These are phyloP conservation scores for Leptinotarsa defecta DNA, from an alignment of 1,140 invertebrate species.

Conservation along the genomic window DNA sequence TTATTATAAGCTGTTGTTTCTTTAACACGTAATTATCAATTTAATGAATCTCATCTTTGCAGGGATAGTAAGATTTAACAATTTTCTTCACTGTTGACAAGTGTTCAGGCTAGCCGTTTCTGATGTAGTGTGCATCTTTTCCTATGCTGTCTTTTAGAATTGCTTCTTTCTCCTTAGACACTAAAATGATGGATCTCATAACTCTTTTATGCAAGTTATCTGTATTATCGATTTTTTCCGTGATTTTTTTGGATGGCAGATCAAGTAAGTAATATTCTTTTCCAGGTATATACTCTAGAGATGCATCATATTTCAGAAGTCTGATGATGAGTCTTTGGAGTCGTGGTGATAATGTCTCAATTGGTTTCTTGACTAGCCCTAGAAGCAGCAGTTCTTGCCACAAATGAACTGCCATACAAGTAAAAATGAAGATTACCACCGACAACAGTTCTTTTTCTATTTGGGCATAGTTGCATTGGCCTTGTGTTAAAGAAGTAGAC, in stretches of 20 bases:
- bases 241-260: not conserved
- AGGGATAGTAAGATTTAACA: too few relatives aligned
- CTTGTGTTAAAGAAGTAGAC: constrained; percentile 45
- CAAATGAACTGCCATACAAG: constrained; percentile 41
- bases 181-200: too few relatives aligned
- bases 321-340: constrained; percentile 12
- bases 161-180: too few relatives aligned
- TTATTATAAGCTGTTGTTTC: constrained; percentile 2
- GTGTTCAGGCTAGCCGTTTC: too few relatives aligned
- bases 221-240: not conserved
- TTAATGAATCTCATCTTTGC: too few relatives aligned
- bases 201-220: not conserved
- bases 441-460: constrained; percentile 57
- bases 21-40: too few relatives aligned
- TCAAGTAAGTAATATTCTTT: constrained; percentile 16
- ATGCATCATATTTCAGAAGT: constrained; percentile 12
- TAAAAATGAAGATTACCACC: constrained; percentile 48
- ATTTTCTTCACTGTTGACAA: too few relatives aligned
- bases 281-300: constrained; percentile 11
- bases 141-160: too few relatives aligned
- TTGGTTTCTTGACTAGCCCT: constrained; percentile 51
- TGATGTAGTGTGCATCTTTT: too few relatives aligned
- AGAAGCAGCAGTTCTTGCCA: constrained; percentile 52
- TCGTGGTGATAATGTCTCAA: constrained; percentile 35
- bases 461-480: constrained; percentile 53